Evolutionary conservation across 2,113 vertebrate genomes (phyloP).

Genomic region (Centropristis striata): DNA sequence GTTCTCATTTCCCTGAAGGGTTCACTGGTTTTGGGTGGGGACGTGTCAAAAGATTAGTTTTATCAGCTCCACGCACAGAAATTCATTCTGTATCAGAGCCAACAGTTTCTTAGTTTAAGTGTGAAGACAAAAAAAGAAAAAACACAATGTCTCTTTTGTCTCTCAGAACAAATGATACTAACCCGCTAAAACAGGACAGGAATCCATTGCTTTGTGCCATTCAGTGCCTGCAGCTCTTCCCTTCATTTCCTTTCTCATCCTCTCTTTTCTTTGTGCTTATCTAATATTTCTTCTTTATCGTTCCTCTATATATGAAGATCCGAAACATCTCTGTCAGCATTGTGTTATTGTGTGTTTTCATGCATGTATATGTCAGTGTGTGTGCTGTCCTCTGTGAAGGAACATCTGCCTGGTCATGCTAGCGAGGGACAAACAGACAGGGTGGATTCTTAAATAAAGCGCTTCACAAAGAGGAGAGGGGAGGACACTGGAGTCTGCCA

Average conservation of each 20-base stretch:
- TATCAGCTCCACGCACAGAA: not conserved
- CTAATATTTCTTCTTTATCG: slow-evolving; percentile 32
- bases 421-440: slow-evolving; percentile 65
- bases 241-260: slow-evolving; percentile 15
- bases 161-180: slow-evolving; percentile 39
- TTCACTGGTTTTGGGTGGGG: slow-evolving; percentile 1
- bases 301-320: slow-evolving; percentile 61
- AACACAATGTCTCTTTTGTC: not conserved
- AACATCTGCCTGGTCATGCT: slow-evolving; percentile 77
- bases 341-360: slow-evolving; percentile 42
- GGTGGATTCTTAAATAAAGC: slow-evolving; percentile 68
- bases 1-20: not conserved
- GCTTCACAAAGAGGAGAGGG: slow-evolving; percentile 48
- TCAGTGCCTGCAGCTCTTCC: slow-evolving; percentile 22
- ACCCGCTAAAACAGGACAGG: slow-evolving; percentile 54
- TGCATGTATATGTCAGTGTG: slow-evolving; percentile 42
- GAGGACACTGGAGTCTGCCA: slow-evolving; percentile 63
- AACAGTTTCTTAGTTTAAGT: not conserved
- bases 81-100: not conserved
- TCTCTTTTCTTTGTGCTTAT: slow-evolving; percentile 23
- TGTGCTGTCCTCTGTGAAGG: slow-evolving; percentile 52
- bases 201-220: slow-evolving; percentile 52
- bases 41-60: not conserved
- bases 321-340: slow-evolving; percentile 70
- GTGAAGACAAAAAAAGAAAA: not conserved